Evolutionary conservation across 2,888 invertebrate genomes (phyloP).

Genomic region (Sturmia bella): DNA sequence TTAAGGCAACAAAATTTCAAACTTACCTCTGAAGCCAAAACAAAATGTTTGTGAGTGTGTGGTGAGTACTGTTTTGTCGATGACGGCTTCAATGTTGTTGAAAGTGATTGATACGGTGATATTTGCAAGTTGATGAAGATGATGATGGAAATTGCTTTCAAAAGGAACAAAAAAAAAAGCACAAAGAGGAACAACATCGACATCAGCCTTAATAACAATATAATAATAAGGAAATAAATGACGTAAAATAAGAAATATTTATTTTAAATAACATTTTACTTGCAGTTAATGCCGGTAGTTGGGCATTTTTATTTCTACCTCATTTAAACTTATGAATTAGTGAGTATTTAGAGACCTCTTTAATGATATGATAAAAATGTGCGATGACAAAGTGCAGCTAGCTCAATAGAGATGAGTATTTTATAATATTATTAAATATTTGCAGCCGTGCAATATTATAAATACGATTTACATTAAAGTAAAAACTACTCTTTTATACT

Average conservation of each 20-base stretch:
- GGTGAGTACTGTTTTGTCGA: constrained; percentile 48
- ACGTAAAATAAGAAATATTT: constrained; percentile 65
- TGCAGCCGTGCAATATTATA: too few species aligned
- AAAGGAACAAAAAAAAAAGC: constrained; percentile 10
- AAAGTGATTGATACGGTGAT: constrained; percentile 70
- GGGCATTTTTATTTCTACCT: constrained; percentile 9
- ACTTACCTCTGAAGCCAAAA: background rate
- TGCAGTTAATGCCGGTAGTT: constrained; percentile 4
- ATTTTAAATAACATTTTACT: constrained; percentile 62
- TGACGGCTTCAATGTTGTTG: constrained; percentile 68
- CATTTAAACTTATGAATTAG: background rate
- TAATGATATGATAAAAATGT: background rate
- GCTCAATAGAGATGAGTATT: too few species aligned
- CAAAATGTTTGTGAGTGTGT: constrained; percentile 12
- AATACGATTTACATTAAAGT: too few species aligned
- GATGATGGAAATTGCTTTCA: constrained; percentile 63
- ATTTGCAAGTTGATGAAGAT: constrained; percentile 67
- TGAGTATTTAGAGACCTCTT: too few species aligned
- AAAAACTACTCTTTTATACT: too few species aligned
- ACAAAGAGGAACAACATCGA: constrained; percentile 16
- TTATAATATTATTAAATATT: too few species aligned
- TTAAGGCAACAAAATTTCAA: constrained; percentile 52
- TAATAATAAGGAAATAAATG: constrained; percentile 68
- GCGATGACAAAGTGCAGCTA: background rate
- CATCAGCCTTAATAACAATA: constrained; percentile 52